Percentiles rank a stretch among this genome's conserved stretches.
Evolutionary conservation across 2,797 vertebrate species (phyloP).

Genomic region (Sphenodon punctatus): DNA sequence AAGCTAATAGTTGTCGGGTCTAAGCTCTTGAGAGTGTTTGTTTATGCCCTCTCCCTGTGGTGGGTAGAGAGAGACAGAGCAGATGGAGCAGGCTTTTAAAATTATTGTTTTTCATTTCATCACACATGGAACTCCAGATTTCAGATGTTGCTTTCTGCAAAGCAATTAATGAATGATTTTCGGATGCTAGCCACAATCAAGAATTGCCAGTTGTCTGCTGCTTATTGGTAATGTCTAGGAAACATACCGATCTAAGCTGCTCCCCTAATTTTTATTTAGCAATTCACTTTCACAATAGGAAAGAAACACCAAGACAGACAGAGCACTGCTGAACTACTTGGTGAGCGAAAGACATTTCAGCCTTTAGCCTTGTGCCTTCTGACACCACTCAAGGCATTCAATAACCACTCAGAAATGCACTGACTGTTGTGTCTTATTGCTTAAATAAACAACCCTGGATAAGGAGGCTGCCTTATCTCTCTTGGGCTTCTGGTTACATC

Average conservation of each 20-base stretch:
- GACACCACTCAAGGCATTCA: conserved; percentile 54
- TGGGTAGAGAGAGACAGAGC: not conserved
- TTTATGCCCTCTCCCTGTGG: not conserved
- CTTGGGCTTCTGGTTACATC: conserved; percentile 59
- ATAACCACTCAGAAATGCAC: conserved; percentile 53
- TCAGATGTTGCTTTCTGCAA: not conserved
- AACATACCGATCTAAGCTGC: not conserved
- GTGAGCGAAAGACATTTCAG: conserved; percentile 29
- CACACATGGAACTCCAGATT: not conserved
- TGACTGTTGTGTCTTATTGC: conserved; percentile 59
- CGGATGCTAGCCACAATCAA: not conserved
- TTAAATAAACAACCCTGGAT: conserved; percentile 56
- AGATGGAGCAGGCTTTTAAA: conserved; percentile 36
- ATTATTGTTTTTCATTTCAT: not conserved
- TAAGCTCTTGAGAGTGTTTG: not conserved
- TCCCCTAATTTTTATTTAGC: not conserved
- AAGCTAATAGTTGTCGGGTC: not conserved
- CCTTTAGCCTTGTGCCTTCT: conserved; percentile 38
- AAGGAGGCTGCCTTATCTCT: conserved; percentile 57
- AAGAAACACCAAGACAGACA: conserved; percentile 15
- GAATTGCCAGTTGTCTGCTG: no score
- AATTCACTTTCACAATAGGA: not conserved
- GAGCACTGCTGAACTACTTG: conserved; percentile 29
- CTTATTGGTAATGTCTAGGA: conserved; percentile 1
- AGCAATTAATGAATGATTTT: not conserved